phyloP scores from a whole-genome alignment of 2,888 invertebrate species.

The Napeogenes inachia region DNA sequence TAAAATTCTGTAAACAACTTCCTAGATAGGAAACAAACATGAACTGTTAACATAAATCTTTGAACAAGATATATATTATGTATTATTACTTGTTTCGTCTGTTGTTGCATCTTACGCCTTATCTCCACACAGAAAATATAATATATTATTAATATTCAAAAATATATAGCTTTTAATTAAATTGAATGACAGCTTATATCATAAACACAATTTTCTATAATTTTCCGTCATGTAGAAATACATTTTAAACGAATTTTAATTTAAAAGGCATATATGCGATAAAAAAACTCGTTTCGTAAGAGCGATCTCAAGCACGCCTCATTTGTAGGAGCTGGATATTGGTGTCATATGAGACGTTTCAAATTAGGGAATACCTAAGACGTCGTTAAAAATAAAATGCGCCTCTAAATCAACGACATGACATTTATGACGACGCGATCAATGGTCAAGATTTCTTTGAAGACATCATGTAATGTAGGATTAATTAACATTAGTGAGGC shows the following conservation, averaged over 20 bases:
- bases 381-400: constrained; percentile 35
- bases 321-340: constrained; percentile 16
- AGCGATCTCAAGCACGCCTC: constrained; percentile 15
- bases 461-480: constrained; percentile 26
- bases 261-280: constrained; percentile 23
- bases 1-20: too few species aligned
- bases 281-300: constrained; percentile 17
- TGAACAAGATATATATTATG: too few species aligned
- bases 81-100: too few species aligned
- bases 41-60: too few species aligned
- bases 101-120: too few species aligned
- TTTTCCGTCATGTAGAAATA: constrained; percentile 11
- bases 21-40: too few species aligned
- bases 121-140: too few species aligned
- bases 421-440: constrained; percentile 46
- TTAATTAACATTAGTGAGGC: neutral
- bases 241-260: constrained; percentile 15
- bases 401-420: constrained; percentile 48
- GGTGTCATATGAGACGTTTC: constrained; percentile 27
- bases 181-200: neutral
- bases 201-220: neutral
- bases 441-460: constrained; percentile 46
- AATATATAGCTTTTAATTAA: too few species aligned
- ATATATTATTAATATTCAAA: neutral
- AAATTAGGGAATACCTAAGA: constrained; percentile 26